Evolutionary conservation across 2,113 vertebrate species (phyloP), one percentile per base, ranked within the genome.

Genomic region (Vimba vimba): DNA sequence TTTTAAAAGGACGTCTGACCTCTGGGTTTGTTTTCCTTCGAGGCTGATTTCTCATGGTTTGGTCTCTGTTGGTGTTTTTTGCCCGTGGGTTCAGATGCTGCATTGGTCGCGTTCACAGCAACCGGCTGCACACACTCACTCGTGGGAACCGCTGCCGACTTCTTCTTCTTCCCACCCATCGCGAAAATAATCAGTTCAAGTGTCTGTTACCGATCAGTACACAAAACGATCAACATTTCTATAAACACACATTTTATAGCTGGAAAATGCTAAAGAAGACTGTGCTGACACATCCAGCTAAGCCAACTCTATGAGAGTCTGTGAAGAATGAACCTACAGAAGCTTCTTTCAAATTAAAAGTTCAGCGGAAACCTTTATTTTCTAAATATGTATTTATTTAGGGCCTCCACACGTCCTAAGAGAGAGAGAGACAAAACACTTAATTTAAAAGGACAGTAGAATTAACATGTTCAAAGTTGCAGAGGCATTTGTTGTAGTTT

Each of bases 111-210:
- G 1, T 89, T 89, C 0, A 89, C 89, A 0, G 90, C 27, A 45
- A 25, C 79, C 43, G 64, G 81, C 19, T 71, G 66, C 27, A n/a
- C 27, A 59, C 45, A n/a, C 50, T 17, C 25, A 57, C 47, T 39
- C 66, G 66, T 1, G 47, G 27, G 27, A 0, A 87, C 85, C 2
- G 90, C 89, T 3, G 91, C 93, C 0, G 94, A 92, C 90, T 96
- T 98, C 93, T 98, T 99, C 91, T 97, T 98, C 83, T 98, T 98
- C 27, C 97, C 97, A 0, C 97, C 97, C 97, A 98, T 98, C 9
- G 73, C 36, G 39, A 43, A 50, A 6, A 71, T 23, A 30, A 59
- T n/a, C 45, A 25, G n/a, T 45, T 19, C 6, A 30, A 33, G 6
- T 47, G 47, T 86, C 1, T 59, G 21, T 50, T 82, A 82, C 19